Percentiles rank a stretch among this genome's conserved stretches.
Evolutionary conservation across 2,113 vertebrate species (phyloP).

Genomic region (Engystomops pustulosus): DNA sequence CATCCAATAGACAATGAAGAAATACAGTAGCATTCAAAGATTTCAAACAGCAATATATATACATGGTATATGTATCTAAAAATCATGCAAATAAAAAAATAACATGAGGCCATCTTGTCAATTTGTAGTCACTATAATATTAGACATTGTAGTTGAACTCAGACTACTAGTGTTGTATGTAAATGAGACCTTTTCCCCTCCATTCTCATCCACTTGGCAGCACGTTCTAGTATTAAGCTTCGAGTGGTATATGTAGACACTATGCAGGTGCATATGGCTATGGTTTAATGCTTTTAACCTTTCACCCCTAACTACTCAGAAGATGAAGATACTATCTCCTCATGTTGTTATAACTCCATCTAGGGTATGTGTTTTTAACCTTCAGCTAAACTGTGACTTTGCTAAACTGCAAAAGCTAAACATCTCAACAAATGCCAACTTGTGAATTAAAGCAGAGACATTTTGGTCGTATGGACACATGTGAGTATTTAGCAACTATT

Average conservation of each 20-base stretch:
- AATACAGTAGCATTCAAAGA: no score
- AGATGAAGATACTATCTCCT: constrained; percentile 24
- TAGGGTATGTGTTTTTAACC: constrained; percentile 36
- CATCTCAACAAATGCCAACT: constrained; percentile 27
- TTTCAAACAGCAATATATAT: no score
- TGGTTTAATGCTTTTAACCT: constrained; percentile 48
- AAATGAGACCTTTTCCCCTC: neutral
- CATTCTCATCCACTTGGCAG: neutral
- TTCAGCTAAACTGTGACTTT: constrained; percentile 45
- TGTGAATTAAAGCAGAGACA: neutral
- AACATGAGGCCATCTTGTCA: no score
- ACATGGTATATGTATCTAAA: no score
- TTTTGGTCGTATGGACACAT: neutral
- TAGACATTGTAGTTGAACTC: neutral
- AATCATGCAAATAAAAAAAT: no score
- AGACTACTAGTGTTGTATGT: no score
- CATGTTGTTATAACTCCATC: neutral
- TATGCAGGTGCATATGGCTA: constrained; percentile 54
- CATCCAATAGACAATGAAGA: no score
- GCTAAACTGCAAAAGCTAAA: constrained; percentile 40
- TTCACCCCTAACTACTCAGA: constrained; percentile 31
- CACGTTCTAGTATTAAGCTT: neutral
- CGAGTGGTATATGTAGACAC: neutral
- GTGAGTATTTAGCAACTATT: no score
- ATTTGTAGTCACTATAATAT: neutral